A percentile compares a stretch with the other conserved stretches of the same genome.
phyloP scores from a whole-genome alignment of 2,888 invertebrate genomes.

The Mycalesis mineus region DNA sequence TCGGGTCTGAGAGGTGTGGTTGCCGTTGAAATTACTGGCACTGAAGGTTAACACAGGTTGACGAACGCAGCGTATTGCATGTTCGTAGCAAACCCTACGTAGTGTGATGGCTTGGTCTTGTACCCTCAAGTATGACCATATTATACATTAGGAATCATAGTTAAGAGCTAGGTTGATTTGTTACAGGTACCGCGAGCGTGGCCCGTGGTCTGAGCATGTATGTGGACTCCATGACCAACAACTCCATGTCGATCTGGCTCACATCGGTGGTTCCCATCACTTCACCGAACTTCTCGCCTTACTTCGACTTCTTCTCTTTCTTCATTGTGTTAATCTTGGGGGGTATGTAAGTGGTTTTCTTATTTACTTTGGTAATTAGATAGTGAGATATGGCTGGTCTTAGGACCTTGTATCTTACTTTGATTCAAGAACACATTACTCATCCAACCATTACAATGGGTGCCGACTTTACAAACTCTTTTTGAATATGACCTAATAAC shows the following conservation, averaged over 20 bases:
- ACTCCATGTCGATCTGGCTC: conserved; percentile 81
- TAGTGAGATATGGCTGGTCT: not conserved
- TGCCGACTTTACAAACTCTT: too few relatives aligned
- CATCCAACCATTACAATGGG: too few relatives aligned
- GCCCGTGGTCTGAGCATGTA: conserved; percentile 87
- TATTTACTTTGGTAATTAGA: not conserved
- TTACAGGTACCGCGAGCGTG: conserved; percentile 84
- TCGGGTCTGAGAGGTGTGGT: too few relatives aligned
- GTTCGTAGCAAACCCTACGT: too few relatives aligned
- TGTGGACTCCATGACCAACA: conserved; percentile 81
- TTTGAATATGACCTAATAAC: too few relatives aligned
- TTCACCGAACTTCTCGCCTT: conserved; percentile 77
- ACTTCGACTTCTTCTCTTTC: conserved; percentile 87
- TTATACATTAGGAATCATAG: not conserved
- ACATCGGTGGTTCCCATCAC: conserved; percentile 79
- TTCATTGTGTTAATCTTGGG: conserved; percentile 81
- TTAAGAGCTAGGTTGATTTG: not conserved
- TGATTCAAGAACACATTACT: too few relatives aligned
- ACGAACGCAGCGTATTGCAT: too few relatives aligned
- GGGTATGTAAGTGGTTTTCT: conserved; percentile 63
- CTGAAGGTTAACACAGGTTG: too few relatives aligned
- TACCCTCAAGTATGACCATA: too few relatives aligned
- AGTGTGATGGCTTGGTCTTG: too few relatives aligned
- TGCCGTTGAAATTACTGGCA: too few relatives aligned
- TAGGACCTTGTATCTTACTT: too few relatives aligned